Conservation (phyloP, 2,888 invertebrate species). For the Melinaea marsaeus region DNA sequence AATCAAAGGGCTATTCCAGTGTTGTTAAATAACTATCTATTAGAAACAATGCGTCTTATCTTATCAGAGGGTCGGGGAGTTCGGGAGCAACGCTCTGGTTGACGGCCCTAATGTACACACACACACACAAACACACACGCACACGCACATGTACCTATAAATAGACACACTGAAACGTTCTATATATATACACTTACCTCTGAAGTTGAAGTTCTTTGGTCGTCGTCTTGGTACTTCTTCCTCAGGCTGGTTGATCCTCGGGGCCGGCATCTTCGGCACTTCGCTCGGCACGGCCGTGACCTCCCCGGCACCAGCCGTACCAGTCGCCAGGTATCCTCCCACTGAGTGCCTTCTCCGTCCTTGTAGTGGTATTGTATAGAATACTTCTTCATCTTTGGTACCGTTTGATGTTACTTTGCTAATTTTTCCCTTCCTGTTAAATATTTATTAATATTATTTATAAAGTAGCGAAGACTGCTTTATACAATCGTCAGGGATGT, state of each 20-base stretch:
- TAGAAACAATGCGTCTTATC: constrained; percentile 46
- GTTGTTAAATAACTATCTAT: constrained; percentile 34
- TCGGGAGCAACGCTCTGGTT: constrained; percentile 68
- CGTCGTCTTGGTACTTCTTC: constrained; percentile 63
- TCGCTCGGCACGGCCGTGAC: constrained; percentile 74
- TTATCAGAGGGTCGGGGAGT: constrained; percentile 56
- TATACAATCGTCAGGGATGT: no score
- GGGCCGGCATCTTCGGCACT: constrained; percentile 75
- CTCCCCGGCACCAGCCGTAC: constrained; percentile 58
- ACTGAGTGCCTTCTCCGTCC: constrained; percentile 81
- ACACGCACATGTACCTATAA: constrained; percentile 51
- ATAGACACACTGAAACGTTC: constrained; percentile 59
- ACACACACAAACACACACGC: constrained; percentile 35
- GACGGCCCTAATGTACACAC: constrained; percentile 50
- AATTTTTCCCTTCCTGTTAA: constrained; percentile 65
- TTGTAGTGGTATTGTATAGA: constrained; percentile 75
- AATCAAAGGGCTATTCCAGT: constrained; percentile 18
- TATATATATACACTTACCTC: constrained; percentile 50
- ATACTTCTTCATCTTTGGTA: constrained; percentile 78
- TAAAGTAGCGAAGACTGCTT: neutral
- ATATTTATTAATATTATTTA: neutral
- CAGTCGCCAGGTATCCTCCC: constrained; percentile 79
- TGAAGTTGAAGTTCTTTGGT: constrained; percentile 66
- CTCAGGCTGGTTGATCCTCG: constrained; percentile 57
- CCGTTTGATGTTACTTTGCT: constrained; percentile 62